A percentile compares a stretch with the other conserved stretches of the same genome.
Conservation (phyloP, 2,113 vertebrate species). For the Aphyosemion australe region DNA sequence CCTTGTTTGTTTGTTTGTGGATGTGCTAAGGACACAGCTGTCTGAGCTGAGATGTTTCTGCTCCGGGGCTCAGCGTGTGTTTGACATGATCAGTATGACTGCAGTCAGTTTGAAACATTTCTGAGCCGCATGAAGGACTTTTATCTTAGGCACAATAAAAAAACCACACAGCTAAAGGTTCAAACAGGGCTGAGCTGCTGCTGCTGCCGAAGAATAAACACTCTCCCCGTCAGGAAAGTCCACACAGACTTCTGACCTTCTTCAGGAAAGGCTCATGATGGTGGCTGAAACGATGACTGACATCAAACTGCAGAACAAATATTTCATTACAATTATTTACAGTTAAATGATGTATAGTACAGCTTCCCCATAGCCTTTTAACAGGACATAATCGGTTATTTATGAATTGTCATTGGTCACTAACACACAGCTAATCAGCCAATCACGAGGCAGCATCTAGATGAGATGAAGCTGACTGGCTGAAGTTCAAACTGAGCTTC, state of each 20-base stretch:
- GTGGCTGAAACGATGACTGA: background rate
- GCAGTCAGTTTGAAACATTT: slow-evolving; percentile 45
- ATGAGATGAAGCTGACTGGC: too few species aligned
- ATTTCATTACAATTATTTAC: background rate
- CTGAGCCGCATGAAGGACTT: slow-evolving; percentile 25
- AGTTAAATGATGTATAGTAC: too few species aligned
- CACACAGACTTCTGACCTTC: background rate
- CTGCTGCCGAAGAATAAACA: background rate
- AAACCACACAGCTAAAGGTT: background rate
- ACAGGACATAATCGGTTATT: too few species aligned
- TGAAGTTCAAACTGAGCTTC: too few species aligned
- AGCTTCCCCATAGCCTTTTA: too few species aligned
- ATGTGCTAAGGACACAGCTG: slow-evolving; percentile 9
- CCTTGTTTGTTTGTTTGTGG: background rate
- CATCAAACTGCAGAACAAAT: background rate
- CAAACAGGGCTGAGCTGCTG: background rate
- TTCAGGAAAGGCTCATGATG: background rate
- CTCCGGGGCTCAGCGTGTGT: slow-evolving; percentile 21
- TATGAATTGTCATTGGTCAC: too few species aligned
- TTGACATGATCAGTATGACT: slow-evolving; percentile 59
- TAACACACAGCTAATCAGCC: too few species aligned
- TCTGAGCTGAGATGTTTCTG: slow-evolving; percentile 28
- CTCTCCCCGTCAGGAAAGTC: background rate
- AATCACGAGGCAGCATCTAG: too few species aligned
- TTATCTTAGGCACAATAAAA: slow-evolving; percentile 24